These are phyloP conservation scores for Ommatoiulus sabulosus DNA, from an alignment of 2,888 invertebrate genomes.

Conservation along the genomic window DNA sequence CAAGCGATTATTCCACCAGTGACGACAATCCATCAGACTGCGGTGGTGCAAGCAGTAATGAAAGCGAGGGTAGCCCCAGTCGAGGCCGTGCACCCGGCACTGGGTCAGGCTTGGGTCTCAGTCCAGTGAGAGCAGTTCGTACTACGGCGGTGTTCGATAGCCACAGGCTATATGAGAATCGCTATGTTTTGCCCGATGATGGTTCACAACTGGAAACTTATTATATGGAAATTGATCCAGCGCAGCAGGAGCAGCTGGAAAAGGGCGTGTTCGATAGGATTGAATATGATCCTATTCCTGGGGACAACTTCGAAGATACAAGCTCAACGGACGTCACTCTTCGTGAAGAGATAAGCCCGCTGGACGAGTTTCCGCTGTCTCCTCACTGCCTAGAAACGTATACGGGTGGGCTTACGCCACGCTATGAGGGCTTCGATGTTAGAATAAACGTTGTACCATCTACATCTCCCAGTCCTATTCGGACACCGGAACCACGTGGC, in stretches of 20 bases:
- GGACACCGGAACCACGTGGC: conserved; percentile 51
- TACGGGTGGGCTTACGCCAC: conserved; percentile 49
- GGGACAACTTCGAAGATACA: conserved; percentile 61
- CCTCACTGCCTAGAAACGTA: conserved; percentile 49
- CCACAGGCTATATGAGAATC: conserved; percentile 51
- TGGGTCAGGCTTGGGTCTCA: conserved; percentile 46
- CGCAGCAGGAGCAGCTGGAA: conserved; percentile 58
- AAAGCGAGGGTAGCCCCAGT: conserved; percentile 54
- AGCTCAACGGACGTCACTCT: conserved; percentile 61
- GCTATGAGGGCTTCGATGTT: conserved; percentile 59
- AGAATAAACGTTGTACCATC: conserved; percentile 58
- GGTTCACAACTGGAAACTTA: conserved; percentile 57
- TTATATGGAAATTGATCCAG: conserved; percentile 58
- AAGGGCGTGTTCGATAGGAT: conserved; percentile 54
- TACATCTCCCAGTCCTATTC: conserved; percentile 57
- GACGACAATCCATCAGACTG: conserved; percentile 54
- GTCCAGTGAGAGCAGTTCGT: not conserved
- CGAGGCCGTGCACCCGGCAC: conserved; percentile 42
- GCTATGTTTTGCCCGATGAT: conserved; percentile 57
- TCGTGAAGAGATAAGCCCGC: conserved; percentile 60
- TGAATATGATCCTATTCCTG: conserved; percentile 47
- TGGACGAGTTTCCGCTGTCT: conserved; percentile 19
- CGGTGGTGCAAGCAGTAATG: conserved; percentile 51
- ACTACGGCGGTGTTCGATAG: conserved; percentile 23
- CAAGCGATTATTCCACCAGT: conserved; percentile 58